Percentiles rank a stretch among this genome's conserved stretches.
These are phyloP conservation scores for Eurosta solidaginis DNA, from an alignment of 1,140 invertebrate species.

Conservation along the genomic window DNA sequence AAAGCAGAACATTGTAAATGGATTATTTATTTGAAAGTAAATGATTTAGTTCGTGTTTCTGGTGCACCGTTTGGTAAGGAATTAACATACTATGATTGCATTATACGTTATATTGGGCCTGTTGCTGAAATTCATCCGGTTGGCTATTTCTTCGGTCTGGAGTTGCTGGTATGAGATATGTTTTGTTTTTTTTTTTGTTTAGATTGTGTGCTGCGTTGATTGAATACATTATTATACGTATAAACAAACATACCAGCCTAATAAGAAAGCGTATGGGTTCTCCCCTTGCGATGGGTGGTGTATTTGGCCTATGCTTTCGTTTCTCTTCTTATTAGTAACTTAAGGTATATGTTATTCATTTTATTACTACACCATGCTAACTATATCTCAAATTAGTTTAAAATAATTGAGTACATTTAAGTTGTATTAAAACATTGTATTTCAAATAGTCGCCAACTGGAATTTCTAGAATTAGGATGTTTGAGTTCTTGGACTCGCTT, in stretches of 20 bases:
- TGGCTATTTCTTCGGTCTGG: slow-evolving; percentile 65
- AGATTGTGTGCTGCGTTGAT: not conserved
- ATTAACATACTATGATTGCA: slow-evolving; percentile 41
- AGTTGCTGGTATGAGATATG: slow-evolving; percentile 64
- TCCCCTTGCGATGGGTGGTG: not conserved
- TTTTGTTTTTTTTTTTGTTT: too few species aligned
- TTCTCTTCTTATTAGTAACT: not conserved
- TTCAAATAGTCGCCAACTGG: too few species aligned
- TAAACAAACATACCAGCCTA: not conserved
- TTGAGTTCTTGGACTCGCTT: too few species aligned
- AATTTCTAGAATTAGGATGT: too few species aligned
- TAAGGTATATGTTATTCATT: not conserved
- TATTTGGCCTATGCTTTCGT: not conserved
- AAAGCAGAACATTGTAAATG: slow-evolving; percentile 60
- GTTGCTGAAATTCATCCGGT: slow-evolving; percentile 62
- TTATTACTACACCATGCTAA: too few species aligned
- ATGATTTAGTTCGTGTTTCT: slow-evolving; percentile 53
- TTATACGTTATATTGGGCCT: slow-evolving; percentile 63
- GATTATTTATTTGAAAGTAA: slow-evolving; percentile 51
- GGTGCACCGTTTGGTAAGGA: slow-evolving; percentile 51
- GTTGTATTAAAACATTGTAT: too few species aligned
- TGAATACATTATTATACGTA: not conserved
- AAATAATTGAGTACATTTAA: too few species aligned
- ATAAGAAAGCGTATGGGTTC: not conserved
- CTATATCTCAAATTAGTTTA: too few species aligned